These are phyloP conservation scores for Tryphoninae sp. DNA, from an alignment of 2,888 invertebrate genomes.

Conservation along the genomic window DNA sequence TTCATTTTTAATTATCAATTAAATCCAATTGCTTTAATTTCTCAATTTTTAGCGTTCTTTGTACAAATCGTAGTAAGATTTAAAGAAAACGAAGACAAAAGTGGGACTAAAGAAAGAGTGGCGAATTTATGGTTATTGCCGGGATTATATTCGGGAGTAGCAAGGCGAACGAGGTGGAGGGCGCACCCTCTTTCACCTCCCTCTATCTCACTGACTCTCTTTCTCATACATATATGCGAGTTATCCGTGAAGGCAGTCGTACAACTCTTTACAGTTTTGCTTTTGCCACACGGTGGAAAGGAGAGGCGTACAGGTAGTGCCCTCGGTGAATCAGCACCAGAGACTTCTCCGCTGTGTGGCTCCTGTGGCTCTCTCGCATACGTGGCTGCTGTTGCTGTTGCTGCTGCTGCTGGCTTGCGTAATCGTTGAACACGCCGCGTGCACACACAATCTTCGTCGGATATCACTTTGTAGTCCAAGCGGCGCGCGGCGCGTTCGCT, in stretches of 20 bases:
- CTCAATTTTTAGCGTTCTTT: constrained; percentile 6
- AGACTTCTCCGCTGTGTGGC: constrained; percentile 29
- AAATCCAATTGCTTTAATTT: neutral
- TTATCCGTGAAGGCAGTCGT: constrained; percentile 20
- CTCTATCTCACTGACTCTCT: constrained; percentile 13
- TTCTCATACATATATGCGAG: neutral
- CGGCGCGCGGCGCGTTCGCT: constrained; percentile 73
- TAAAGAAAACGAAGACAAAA: constrained; percentile 17
- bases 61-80: constrained; percentile 18
- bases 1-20: too few relatives aligned
- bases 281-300: constrained; percentile 33
- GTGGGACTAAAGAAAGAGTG: neutral
- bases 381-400: constrained; percentile 36
- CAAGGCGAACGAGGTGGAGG: constrained; percentile 55
- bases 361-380: constrained; percentile 33
- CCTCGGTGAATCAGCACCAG: constrained; percentile 52
- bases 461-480: constrained; percentile 79
- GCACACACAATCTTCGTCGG: constrained; percentile 76
- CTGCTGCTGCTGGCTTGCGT: constrained; percentile 71
- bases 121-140: constrained; percentile 50
- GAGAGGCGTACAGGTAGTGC: constrained; percentile 40
- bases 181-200: constrained; percentile 54
- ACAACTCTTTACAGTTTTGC: constrained; percentile 31
- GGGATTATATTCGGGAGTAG: constrained; percentile 57
- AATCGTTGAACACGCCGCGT: constrained; percentile 75